Evolutionary conservation across 2,113 vertebrate genomes (phyloP).

Genomic region (Mormyrus lacerda): DNA sequence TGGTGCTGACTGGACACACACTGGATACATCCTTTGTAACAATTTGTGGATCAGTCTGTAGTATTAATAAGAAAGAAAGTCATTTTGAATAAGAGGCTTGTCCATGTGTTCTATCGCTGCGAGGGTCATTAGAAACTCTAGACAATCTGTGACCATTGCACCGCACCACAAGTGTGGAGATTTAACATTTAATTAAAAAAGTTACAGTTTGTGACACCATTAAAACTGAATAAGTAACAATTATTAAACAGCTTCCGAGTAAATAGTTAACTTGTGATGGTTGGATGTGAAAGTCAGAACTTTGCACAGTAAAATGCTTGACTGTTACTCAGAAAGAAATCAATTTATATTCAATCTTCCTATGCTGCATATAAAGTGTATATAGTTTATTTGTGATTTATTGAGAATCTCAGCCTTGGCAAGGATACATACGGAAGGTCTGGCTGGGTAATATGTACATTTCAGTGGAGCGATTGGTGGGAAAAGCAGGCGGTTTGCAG

Average conservation of each 20-base stretch:
- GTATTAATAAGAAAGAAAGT: background rate
- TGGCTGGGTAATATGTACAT: background rate
- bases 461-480: background rate
- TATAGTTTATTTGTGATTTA: background rate
- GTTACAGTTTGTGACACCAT: background rate
- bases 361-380: background rate
- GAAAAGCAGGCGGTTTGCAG: background rate
- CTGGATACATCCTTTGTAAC: background rate
- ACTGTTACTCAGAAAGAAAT: background rate
- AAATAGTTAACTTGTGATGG: background rate
- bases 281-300: background rate
- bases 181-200: slow-evolving; percentile 5
- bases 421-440: background rate
- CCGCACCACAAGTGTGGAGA: background rate
- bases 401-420: background rate
- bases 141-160: background rate
- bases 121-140: background rate
- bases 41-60: slow-evolving; percentile 2
- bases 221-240: background rate
- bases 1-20: slow-evolving; percentile 8
- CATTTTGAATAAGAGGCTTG: background rate
- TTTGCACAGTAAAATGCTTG: background rate
- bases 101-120: background rate
- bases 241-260: background rate
- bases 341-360: background rate